Evolutionary conservation across 2,797 vertebrate genomes (phyloP).

Genomic region (Tokudaia tokunoshimensis): DNA sequence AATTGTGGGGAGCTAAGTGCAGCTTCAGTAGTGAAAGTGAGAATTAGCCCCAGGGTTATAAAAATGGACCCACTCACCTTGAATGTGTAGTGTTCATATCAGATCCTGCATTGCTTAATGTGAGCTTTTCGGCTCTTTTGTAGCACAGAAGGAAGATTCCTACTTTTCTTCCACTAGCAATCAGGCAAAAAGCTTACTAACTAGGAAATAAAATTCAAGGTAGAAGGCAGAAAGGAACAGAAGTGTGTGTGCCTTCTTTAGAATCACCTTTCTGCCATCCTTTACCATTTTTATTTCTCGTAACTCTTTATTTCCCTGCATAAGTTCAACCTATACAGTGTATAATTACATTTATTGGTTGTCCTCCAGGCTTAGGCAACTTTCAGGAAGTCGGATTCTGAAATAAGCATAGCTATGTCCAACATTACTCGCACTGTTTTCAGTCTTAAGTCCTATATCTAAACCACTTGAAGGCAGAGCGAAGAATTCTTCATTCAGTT

Average conservation of each 20-base stretch:
- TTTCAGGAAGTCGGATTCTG: neutral
- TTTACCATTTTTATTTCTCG: neutral
- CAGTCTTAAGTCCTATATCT: neutral
- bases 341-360: neutral
- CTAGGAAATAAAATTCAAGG: neutral
- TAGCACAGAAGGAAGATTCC: neutral
- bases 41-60: neutral
- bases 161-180: slow-evolving; percentile 37
- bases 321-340: neutral
- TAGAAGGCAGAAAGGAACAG: neutral
- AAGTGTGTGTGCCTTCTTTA: neutral
- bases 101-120: neutral
- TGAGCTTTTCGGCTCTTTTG: slow-evolving; percentile 43
- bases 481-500: slow-evolving; percentile 9
- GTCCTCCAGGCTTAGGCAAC: neutral
- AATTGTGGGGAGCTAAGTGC: slow-evolving; percentile 37
- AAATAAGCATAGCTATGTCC: neutral
- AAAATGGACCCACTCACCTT: neutral
- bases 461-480: neutral
- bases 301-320: neutral
- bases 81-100: slow-evolving; percentile 21
- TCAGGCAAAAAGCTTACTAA: neutral
- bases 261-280: neutral
- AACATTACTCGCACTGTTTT: neutral
- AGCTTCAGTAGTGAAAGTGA: slow-evolving; percentile 62